Evolutionary conservation across 1,140 invertebrate genomes (phyloP).

Genomic region (Archivesica marissinica): DNA sequence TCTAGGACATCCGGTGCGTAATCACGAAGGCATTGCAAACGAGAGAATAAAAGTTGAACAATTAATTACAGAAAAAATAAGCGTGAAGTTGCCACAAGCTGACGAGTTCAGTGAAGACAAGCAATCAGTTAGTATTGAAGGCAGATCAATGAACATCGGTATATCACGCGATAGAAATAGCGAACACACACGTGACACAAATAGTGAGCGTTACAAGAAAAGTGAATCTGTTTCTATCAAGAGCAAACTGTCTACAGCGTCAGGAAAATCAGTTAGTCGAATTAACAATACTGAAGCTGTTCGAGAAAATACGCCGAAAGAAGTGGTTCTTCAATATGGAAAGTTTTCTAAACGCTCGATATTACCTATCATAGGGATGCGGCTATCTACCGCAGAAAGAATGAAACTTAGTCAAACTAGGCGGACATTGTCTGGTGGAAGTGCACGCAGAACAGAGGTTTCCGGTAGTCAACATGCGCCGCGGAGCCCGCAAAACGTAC

Average conservation of each 20-base stretch:
- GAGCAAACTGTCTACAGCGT: not conserved
- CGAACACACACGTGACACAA: not conserved
- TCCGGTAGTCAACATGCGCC: no score
- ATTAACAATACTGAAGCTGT: not conserved
- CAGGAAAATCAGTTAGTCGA: not conserved
- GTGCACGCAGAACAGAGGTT: not conserved
- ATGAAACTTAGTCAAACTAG: not conserved
- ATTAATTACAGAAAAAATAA: not conserved
- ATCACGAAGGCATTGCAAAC: not conserved
- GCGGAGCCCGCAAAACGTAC: no score
- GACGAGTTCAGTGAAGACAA: constrained; percentile 13
- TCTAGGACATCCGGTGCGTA: not conserved
- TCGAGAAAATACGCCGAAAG: not conserved
- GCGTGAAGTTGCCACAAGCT: not conserved
- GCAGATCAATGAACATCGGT: not conserved
- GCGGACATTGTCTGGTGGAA: not conserved
- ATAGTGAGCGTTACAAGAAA: not conserved
- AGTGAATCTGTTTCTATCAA: not conserved
- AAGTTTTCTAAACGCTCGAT: not conserved
- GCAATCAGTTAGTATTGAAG: constrained; percentile 20
- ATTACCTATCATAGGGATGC: not conserved
- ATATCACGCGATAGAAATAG: constrained; percentile 16
- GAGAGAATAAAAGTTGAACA: not conserved
- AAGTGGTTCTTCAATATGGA: not conserved
- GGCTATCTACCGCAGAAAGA: not conserved